Conservation (phyloP, 2,888 invertebrate genomes). For the Helleia helle region DNA sequence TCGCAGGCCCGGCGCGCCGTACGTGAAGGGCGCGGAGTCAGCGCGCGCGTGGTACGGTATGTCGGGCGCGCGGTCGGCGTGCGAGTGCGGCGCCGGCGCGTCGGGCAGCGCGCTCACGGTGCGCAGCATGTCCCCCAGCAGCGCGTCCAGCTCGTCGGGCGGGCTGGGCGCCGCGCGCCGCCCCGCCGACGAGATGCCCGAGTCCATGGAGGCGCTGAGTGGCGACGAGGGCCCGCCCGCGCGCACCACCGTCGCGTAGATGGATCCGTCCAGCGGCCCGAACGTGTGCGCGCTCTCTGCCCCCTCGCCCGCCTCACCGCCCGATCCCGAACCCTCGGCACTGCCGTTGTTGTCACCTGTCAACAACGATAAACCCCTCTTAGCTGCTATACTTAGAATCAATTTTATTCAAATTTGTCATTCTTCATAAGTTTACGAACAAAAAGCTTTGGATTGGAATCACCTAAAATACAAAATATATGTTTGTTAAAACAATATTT, state of each 20-base stretch:
- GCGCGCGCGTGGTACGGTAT: conserved; percentile 95
- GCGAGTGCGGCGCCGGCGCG: conserved; percentile 58
- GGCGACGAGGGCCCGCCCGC: conserved; percentile 75
- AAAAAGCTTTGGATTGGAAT: too few relatives aligned
- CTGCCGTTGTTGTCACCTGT: conserved; percentile 75
- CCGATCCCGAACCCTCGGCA: conserved; percentile 60
- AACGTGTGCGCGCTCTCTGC: conserved; percentile 78
- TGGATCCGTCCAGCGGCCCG: conserved; percentile 91
- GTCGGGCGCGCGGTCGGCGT: conserved; percentile 53
- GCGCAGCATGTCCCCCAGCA: conserved; percentile 88
- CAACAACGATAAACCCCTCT: conserved; percentile 9
- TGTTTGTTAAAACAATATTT: too few relatives aligned
- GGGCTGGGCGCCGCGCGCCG: conserved; percentile 70
- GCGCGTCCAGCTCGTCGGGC: conserved; percentile 84
- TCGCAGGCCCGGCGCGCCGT: conserved; percentile 79
- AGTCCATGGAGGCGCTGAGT: conserved; percentile 92
- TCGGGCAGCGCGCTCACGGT: conserved; percentile 89
- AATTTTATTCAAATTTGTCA: too few relatives aligned
- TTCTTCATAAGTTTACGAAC: too few relatives aligned
- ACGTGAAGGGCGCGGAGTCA: conserved; percentile 91
- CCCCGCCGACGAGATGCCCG: conserved; percentile 88
- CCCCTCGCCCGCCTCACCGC: conserved; percentile 59
- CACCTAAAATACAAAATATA: too few relatives aligned
- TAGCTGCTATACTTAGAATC: too few relatives aligned
- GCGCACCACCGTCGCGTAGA: conserved; percentile 83